These are phyloP conservation scores for Centruroides vittatus DNA, from an alignment of 1,140 invertebrate species.

Conservation along the genomic window DNA sequence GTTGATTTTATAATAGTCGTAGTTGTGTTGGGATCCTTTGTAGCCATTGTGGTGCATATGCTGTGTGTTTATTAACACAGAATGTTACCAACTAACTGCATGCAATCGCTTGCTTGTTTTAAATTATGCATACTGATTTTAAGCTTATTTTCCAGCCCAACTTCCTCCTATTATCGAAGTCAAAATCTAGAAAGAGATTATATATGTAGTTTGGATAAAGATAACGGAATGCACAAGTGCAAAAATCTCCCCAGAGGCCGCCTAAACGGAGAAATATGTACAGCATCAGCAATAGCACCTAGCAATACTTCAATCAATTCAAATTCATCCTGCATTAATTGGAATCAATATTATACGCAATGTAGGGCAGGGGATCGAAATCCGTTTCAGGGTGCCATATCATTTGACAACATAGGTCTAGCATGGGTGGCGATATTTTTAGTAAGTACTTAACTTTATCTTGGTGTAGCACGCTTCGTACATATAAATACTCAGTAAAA, in stretches of 20 bases:
- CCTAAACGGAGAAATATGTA: constrained; percentile 50
- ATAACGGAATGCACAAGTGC: constrained; percentile 91
- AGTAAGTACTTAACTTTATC: constrained; percentile 44
- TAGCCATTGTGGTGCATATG: too few relatives aligned
- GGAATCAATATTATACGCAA: constrained; percentile 97
- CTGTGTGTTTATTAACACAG: too few relatives aligned
- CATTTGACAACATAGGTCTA: constrained; percentile 98
- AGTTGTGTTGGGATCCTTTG: too few relatives aligned
- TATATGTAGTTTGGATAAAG: constrained; percentile 86
- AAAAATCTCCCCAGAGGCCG: constrained; percentile 65
- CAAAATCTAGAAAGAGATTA: constrained; percentile 78
- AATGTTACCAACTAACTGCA: too few relatives aligned
- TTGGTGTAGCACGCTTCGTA: background rate
- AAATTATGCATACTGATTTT: too few relatives aligned
- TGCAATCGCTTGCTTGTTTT: too few relatives aligned
- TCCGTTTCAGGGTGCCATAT: constrained; percentile 97
- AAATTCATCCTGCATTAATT: constrained; percentile 69
- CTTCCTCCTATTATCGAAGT: constrained; percentile 33
- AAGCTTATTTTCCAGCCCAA: constrained; percentile 19
- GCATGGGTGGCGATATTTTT: constrained; percentile 99
- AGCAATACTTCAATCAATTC: constrained; percentile 17
- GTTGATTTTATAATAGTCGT: too few relatives aligned
- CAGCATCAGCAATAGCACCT: constrained; percentile 26
- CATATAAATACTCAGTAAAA: background rate
- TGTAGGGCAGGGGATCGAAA: constrained; percentile 85